A percentile compares a stretch with the other conserved stretches of the same genome.
phyloP scores from a whole-genome alignment of 2,888 invertebrate genomes.

The Protonemura montana region DNA sequence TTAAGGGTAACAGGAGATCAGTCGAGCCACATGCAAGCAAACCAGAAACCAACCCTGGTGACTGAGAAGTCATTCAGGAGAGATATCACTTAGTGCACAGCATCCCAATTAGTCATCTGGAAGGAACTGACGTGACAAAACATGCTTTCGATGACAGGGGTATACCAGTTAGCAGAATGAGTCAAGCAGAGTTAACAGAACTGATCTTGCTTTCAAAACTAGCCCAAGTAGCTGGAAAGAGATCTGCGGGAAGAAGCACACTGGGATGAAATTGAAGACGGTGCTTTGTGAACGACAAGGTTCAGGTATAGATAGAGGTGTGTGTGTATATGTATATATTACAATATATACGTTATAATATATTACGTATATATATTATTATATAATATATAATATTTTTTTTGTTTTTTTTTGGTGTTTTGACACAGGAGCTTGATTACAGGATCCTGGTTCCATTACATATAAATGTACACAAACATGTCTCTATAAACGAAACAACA shows the following conservation, averaged over 20 bases:
- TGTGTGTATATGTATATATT: neutral
- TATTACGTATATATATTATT: too few relatives aligned
- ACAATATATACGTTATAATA: too few relatives aligned
- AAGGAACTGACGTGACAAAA: neutral
- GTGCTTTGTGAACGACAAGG: constrained; percentile 18
- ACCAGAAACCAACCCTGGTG: neutral
- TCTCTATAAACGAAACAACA: neutral
- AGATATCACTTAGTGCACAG: too few relatives aligned
- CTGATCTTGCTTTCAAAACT: neutral
- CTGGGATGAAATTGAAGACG: neutral
- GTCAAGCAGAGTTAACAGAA: neutral
- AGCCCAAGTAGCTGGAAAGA: neutral
- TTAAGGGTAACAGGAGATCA: neutral
- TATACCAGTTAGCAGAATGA: neutral
- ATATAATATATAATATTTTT: too few relatives aligned
- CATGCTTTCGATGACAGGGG: neutral
- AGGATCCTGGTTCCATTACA: too few relatives aligned
- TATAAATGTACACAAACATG: neutral
- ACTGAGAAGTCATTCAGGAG: neutral
- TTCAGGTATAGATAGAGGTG: neutral
- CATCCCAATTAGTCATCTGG: neutral
- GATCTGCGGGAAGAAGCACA: neutral
- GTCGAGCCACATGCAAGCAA: constrained; percentile 18
- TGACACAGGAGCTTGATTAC: too few relatives aligned
- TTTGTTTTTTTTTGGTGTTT: too few relatives aligned